Percentiles rank a stretch among this genome's conserved stretches.
phyloP scores from a whole-genome alignment of 2,888 invertebrate genomes.

The Taenaris catops region DNA sequence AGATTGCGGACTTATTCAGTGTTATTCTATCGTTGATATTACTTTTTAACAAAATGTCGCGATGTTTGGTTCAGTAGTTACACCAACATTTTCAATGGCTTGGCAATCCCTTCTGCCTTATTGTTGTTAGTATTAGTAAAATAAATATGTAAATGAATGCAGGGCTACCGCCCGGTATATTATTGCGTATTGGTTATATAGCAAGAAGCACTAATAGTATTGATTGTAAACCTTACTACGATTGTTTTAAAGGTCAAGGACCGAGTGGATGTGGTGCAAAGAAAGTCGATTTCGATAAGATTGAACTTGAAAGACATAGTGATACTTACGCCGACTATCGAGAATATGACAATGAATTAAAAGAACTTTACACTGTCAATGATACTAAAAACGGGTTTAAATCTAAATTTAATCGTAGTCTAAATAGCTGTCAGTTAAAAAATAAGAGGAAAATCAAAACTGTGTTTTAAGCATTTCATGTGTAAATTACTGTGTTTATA shows the following conservation, averaged over 20 bases:
- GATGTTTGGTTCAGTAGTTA: too few relatives aligned
- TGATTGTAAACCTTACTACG: constrained; percentile 68
- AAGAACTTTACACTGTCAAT: constrained; percentile 37
- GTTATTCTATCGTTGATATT: too few relatives aligned
- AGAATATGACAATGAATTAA: constrained; percentile 39
- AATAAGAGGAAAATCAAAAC: constrained; percentile 53
- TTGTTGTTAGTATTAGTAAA: too few relatives aligned
- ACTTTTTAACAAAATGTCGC: too few relatives aligned
- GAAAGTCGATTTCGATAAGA: constrained; percentile 25
- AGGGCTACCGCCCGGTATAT: too few relatives aligned
- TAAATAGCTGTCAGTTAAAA: constrained; percentile 61
- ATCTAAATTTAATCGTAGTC: constrained; percentile 65
- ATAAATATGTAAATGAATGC: too few relatives aligned
- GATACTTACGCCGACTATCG: constrained; percentile 60
- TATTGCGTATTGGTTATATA: too few relatives aligned
- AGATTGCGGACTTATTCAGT: too few relatives aligned
- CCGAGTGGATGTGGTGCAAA: constrained; percentile 26
- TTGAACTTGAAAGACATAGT: constrained; percentile 51
- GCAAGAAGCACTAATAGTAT: constrained; percentile 64
- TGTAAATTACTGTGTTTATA: not conserved
- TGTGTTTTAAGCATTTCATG: constrained; percentile 28
- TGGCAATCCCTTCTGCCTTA: too few relatives aligned
- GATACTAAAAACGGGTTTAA: constrained; percentile 54
- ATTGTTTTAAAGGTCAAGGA: constrained; percentile 55
- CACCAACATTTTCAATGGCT: too few relatives aligned